Conservation (phyloP, 2,888 invertebrate genomes). For the Ceriagrion tenellum region DNA sequence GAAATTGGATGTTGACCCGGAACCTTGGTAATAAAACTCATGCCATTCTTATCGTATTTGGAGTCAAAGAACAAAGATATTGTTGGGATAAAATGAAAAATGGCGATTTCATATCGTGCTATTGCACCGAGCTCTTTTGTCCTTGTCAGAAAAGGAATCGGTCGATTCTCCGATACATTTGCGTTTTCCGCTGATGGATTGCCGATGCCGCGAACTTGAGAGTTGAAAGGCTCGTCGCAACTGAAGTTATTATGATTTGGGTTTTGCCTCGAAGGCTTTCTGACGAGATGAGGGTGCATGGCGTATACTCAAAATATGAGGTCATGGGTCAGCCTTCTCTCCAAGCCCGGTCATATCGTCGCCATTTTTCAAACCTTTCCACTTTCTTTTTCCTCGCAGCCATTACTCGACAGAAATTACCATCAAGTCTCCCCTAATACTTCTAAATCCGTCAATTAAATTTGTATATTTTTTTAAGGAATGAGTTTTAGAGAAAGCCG, state of each 20-base stretch:
- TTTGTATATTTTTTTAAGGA: background rate
- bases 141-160: background rate
- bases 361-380: background rate
- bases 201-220: background rate
- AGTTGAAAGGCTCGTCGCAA: background rate
- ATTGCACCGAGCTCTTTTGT: background rate
- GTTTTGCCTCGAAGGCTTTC: background rate
- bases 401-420: background rate
- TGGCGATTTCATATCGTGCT: background rate
- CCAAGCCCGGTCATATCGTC: background rate
- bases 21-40: background rate
- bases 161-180: background rate
- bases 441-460: background rate
- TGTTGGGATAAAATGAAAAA: background rate
- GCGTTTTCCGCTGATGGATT: background rate
- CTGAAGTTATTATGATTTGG: background rate
- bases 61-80: background rate
- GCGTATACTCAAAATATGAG: background rate
- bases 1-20: background rate
- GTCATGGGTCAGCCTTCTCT: background rate
- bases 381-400: background rate
- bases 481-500: background rate
- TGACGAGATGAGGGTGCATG: background rate
- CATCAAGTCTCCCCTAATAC: background rate
- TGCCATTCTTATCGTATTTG: background rate